Evolutionary conservation across 2,888 invertebrate species (phyloP), one percentile per base, ranked within the genome.

Genomic region (Acanthacorydalis orientalis): DNA sequence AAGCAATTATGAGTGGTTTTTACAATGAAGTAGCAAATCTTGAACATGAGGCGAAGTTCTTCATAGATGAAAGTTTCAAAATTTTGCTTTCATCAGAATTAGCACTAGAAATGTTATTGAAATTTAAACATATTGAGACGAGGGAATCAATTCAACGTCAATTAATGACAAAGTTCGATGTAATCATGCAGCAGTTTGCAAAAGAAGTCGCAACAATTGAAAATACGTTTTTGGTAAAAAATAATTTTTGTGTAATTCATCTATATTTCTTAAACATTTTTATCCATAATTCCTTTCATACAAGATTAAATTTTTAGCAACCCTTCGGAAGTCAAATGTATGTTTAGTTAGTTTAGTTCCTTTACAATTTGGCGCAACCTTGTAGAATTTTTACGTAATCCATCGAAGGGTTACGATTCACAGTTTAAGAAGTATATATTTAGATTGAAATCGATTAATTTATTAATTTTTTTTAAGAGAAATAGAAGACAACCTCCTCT

Each of bases 61-160:
- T 90, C 56, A 88, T 93, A 50, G 87, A 90, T 60, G 78, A 83
- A 57, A 85, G 89, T 52, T 92, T 93, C 59, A 80, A 77, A 49
- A 80, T 80, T 49, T 68, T 92, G 49, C 80, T 85, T 46, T 80
- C 81, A 7, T 83, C 92, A 0, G 86, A 90, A 60, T 79, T 83
- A 55, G 90, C 91, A 0, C 68, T 93, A 44, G 74, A 79, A 23
- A 77, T 90, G 59, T 69, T 93, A 1, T 64, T 83, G 32, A 88
- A 86, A 61, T 86, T 92, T 56, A 76, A 83, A 51, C 75, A 79
- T 52, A 79, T 88, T 48, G 78, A 87, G 57, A 85, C 88, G 0
- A 73, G 90, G 1, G 71, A 75, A 46, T 70, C 78, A 0, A 82
- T 93, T 51, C 75, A 80, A 48, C 69, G 77, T 9, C 80, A 83